Evolutionary conservation across 2,888 invertebrate species (phyloP), one percentile per base, ranked within the genome.

Genomic region (Drosophila hamatofila): DNA sequence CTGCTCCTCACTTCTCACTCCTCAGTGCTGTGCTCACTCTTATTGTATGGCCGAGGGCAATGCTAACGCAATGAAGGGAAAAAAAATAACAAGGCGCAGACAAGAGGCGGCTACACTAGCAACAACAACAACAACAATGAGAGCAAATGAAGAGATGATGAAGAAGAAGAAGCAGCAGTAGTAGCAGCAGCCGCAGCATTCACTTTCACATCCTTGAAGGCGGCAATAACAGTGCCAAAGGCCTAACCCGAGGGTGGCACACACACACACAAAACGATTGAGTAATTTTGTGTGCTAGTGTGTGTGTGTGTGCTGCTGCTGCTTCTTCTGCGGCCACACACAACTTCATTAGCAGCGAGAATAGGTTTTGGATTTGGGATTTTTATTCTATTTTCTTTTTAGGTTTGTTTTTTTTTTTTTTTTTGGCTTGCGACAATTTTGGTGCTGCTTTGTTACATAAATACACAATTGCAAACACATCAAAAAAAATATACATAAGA

Each of bases 11-110:
- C 41, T 44, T 3, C 44, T 14, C 1, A 3, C 42, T 42, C 14
- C 41, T 4, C 14, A 12, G 12, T 8, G 12, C 25, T 16, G 39
- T 16, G 39, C 42, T 27, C 52, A n/a, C 27, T 41, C 55, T 46
- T 33, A 57, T 61, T 49, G 54, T 46, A 35, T 33, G 49, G 54
- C 54, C 63, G 12, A 16, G 54, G 61, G 65, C 66, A 56, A 33
- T 59, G 55, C 64, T 49, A 64, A 64, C 75, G 48, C 75, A 75
- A 54, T 57, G 59, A 74, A 80, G 74, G 72, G 65, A 72, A 81
- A 84, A 75, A 83, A 83, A 74, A 88, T 77, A 88, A 88, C 83
- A 83, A 83, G 83, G 69, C 86, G 75, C 80, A 83, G 86, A 88
- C 86, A 85, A 80, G 83, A 82, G 86, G 80, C 86, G 70, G 77